Evolutionary conservation across 2,113 vertebrate species (phyloP), one percentile per base, ranked within the genome.

Genomic region (Arvicanthis niloticus): DNA sequence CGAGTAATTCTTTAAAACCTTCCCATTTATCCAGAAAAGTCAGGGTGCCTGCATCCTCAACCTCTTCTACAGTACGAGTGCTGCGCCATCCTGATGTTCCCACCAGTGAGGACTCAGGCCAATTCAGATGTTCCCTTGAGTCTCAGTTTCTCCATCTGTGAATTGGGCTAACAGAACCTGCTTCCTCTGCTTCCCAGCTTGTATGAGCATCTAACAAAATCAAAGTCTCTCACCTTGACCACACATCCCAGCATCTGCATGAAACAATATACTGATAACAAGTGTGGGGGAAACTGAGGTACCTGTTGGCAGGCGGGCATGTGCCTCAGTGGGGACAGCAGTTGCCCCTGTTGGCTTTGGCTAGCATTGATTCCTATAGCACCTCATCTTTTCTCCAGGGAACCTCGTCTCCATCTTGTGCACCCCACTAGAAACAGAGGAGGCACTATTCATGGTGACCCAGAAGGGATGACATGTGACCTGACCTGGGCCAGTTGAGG

Each of bases 371-470:
- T 56, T 16, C n/a, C n/a, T 80, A 72, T 8, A 77, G 45, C 21
- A 53, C 31, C 48, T n/a, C 17, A 77, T 13, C 51, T 34, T 81
- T 48, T 42, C 77, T 89, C 48, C 37, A 37, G 31, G 60, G 31
- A 73, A 8, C 56, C 68, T 42, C 56, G 53, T 73, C 19, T 31
- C 89, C 19, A 77, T 37, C 42, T 21, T 21, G 45, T 17, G 51
- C 0, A 21, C 24, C 1, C 34, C 70, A 31, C 84, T n/a, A 84
- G 84, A 84, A 70, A 72, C 40, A 26, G 89, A 29, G 13, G 15
- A 2, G 22, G 68, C n/a, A 29, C 19, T 4, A 48, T 11, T 40
- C 31, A 13, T 0, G 0, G 60, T 11, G 19, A 22, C 17, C 53
- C 34, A 65, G 1, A 73, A 76, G 34, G 29, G 81, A 58, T 5